Conservation (phyloP, 2,888 invertebrate genomes). For the Platerodrilus igneus region DNA sequence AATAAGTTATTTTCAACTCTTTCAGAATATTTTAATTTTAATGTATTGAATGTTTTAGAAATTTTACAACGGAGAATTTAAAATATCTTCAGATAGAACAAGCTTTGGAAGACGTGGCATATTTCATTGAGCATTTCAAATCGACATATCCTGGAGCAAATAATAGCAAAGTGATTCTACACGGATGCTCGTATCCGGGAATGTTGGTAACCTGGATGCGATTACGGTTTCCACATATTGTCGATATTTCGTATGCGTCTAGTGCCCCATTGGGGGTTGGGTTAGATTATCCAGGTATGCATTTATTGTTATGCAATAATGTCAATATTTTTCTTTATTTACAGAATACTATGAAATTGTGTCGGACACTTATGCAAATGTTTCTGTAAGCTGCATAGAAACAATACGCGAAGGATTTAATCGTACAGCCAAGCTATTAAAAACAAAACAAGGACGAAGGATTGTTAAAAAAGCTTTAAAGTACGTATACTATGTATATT, state of each 20-base stretch:
- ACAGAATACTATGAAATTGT: conserved; percentile 14
- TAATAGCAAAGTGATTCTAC: conserved; percentile 39
- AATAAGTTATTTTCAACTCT: too few species aligned
- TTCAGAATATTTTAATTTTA: too few species aligned
- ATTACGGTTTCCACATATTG: conserved; percentile 55
- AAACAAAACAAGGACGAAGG: conserved; percentile 9
- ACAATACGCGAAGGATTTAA: conserved; percentile 12
- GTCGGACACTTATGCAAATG: conserved; percentile 15
- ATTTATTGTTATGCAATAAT: too few species aligned
- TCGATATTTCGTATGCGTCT: conserved; percentile 56
- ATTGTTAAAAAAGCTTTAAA: conserved; percentile 11
- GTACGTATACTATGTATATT: conserved; percentile 9
- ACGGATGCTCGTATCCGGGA: conserved; percentile 59
- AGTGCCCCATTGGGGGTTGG: conserved; percentile 49
- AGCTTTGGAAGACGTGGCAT: conserved; percentile 17
- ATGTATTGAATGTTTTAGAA: too few species aligned
- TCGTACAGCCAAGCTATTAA: conserved; percentile 3
- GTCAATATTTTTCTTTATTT: too few species aligned
- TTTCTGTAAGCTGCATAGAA: conserved; percentile 11
- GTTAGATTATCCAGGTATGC: conserved; percentile 16
- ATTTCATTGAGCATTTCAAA: conserved; percentile 15
- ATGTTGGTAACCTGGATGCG: conserved; percentile 59
- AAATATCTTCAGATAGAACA: conserved; percentile 13
- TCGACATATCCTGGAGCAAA: background rate
- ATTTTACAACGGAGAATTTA: conserved; percentile 8